Evolutionary conservation across 2,888 invertebrate species (phyloP), one percentile per base, ranked within the genome.

Genomic region (Corbicula japonica): DNA sequence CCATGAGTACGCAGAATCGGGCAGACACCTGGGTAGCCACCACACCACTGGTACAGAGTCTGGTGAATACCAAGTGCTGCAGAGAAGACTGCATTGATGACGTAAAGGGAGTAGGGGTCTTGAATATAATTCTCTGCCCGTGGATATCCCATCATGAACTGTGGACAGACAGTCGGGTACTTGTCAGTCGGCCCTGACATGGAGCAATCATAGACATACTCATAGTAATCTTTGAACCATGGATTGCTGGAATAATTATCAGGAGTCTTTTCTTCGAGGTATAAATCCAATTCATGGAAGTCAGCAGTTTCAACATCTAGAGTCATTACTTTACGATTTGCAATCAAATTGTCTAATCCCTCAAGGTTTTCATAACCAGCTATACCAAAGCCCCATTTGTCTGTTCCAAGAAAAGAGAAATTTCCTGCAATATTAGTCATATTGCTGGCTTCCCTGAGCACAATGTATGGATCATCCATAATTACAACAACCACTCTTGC

Each of bases 181-280:
- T 61, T 46, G 1, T 58, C 21, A 8, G 46, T 76, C 4, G 75
- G 38, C 1, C 65, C 50, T 0, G 54, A 44, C 4, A 80, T 18
- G 15, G 85, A 81, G 62, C 93, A 93, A 30, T 92, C 86, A 78
- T 90, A 92, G 1, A 91, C 75, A 32, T 90, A 77, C 77, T 93
- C 90, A 90, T 93, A 94, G 80, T 92, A 93, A n/a, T 94, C 93
- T n/a, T 88, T 78, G 86, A 94, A 94, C 94, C 94, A 94, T 1
- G 94, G 94, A 76, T 94, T 93, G 15, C 86, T 76, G 0, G 74
- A 76, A 75, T 93, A 89, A 32, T 80, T 90, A 21, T 73, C 76
- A n/a, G 91, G 90, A 0, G 76, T 89, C 61, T 90, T 91, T 18
- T 76, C 69, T 62, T 90, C 89, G n/a, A 92, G 83, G 74, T 92